Evolutionary conservation across 2,888 invertebrate species (phyloP).

Genomic region (Lumbricus terrestris): DNA sequence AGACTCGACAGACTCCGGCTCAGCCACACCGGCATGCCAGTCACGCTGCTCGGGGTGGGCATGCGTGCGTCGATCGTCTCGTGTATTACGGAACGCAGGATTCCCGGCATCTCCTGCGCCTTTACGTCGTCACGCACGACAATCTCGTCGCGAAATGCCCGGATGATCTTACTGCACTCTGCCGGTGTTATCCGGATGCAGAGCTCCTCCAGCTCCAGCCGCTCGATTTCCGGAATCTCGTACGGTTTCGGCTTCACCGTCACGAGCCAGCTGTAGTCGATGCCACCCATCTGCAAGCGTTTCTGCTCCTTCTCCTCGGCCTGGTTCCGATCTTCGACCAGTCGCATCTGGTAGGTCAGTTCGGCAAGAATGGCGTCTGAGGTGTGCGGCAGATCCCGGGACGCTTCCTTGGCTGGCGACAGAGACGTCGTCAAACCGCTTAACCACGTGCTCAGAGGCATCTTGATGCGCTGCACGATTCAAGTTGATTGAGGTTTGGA

Average conservation of each 20-base stretch:
- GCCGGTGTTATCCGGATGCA: slow-evolving; percentile 48
- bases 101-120: slow-evolving; percentile 45
- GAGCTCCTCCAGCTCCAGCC: slow-evolving; percentile 53
- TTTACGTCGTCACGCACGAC: slow-evolving; percentile 44
- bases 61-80: slow-evolving; percentile 47
- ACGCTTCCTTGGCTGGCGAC: background rate
- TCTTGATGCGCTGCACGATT: background rate
- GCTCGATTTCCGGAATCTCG: slow-evolving; percentile 52
- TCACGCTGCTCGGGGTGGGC: slow-evolving; percentile 46
- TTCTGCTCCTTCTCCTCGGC: slow-evolving; percentile 45
- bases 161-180: slow-evolving; percentile 51
- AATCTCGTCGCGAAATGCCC: slow-evolving; percentile 48
- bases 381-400: slow-evolving; percentile 21
- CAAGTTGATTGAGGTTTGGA: background rate
- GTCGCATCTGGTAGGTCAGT: slow-evolving; percentile 37
- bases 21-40: slow-evolving; percentile 47
- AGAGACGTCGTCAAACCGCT: background rate
- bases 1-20: slow-evolving; percentile 48
- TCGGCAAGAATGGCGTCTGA: slow-evolving; percentile 37
- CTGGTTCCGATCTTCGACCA: slow-evolving; percentile 42
- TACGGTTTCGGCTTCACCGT: slow-evolving; percentile 44
- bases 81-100: slow-evolving; percentile 47
- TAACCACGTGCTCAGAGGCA: background rate
- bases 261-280: slow-evolving; percentile 56
- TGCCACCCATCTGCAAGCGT: slow-evolving; percentile 43